phyloP scores from a whole-genome alignment of 2,113 vertebrate genomes.

The Emydocephalus ijimae region DNA sequence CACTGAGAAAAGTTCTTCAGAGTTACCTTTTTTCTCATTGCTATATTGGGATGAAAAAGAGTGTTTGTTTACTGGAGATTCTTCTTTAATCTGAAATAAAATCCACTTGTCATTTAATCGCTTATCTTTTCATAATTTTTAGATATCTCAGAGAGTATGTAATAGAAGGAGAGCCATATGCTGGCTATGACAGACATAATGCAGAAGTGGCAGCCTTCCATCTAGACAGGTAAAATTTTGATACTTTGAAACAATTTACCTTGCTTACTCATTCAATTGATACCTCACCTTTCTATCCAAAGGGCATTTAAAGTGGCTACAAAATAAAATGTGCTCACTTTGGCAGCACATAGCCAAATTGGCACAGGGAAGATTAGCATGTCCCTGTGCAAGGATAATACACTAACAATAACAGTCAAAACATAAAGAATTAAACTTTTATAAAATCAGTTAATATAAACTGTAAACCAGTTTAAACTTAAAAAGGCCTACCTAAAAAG shows the following conservation, averaged over 20 bases:
- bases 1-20: neutral
- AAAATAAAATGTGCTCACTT: neutral
- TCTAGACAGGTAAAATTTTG: conserved; percentile 83
- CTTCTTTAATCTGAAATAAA: neutral
- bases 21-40: neutral
- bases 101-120: conserved; percentile 13
- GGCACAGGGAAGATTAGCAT: neutral
- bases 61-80: neutral
- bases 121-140: conserved; percentile 42
- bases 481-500: neutral
- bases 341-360: neutral
- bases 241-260: neutral
- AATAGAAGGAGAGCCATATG: conserved; percentile 94
- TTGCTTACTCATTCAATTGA: neutral
- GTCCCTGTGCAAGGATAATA: neutral
- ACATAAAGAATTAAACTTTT: neutral
- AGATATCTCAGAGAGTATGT: conserved; percentile 91
- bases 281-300: neutral
- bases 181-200: conserved; percentile 95
- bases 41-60: conserved; percentile 1
- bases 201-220: conserved; percentile 97
- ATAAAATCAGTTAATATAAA: neutral
- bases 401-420: neutral
- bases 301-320: neutral
- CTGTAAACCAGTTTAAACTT: neutral